These are phyloP conservation scores for Nannospalax galili DNA, from an alignment of 2,113 vertebrate genomes.

Conservation along the genomic window DNA sequence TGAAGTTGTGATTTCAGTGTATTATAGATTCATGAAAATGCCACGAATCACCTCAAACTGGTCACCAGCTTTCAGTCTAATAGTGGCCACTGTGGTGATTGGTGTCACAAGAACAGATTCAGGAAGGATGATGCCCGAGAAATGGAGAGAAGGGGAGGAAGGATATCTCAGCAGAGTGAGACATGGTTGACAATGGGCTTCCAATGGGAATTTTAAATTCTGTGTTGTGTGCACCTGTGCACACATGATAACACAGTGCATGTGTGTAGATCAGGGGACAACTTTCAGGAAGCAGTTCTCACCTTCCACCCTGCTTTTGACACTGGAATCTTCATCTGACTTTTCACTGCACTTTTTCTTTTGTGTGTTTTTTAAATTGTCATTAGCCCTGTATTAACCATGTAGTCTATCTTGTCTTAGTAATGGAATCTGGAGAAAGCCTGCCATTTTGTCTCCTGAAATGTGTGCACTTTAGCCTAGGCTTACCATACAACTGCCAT, in stretches of 20 bases:
- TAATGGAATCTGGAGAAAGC: not conserved
- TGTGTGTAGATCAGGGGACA: not conserved
- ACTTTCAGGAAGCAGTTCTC: not conserved
- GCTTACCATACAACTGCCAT: not conserved
- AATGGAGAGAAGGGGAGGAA: not conserved
- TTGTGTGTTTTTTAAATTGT: not conserved
- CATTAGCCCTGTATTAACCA: not conserved
- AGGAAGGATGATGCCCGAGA: not conserved
- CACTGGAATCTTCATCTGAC: not conserved
- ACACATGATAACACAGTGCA: not conserved
- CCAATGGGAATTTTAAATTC: not conserved
- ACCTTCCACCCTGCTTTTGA: not conserved
- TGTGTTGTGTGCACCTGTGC: not conserved
- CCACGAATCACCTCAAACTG: not conserved
- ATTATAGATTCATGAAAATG: not conserved
- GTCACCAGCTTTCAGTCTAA: not conserved
- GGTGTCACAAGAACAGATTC: not conserved
- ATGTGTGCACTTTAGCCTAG: not conserved
- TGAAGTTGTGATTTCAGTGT: not conserved
- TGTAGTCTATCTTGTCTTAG: not conserved
- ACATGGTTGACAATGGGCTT: not conserved
- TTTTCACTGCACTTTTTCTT: not conserved
- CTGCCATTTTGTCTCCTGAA: not conserved
- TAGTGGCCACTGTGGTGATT: not conserved
- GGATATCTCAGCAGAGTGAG: not conserved